phyloP scores from a whole-genome alignment of 1,140 invertebrate genomes.

The Halesus radiatus region DNA sequence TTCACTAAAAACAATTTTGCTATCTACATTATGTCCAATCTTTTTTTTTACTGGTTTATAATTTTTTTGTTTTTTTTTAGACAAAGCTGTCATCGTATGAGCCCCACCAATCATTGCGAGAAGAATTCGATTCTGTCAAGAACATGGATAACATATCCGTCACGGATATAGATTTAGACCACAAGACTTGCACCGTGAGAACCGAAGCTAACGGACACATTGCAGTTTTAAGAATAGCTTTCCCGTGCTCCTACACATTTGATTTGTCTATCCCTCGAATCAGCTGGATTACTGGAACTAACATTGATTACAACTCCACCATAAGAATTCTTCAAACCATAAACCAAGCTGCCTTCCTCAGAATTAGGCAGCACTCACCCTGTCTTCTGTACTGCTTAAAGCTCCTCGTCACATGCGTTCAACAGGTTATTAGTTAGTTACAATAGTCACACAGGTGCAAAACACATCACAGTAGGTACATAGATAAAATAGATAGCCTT shows the following conservation, averaged over 20 bases:
- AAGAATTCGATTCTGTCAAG: conserved; percentile 87
- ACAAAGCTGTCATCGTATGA: conserved; percentile 62
- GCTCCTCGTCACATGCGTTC: conserved; percentile 65
- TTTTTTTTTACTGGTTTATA: no score
- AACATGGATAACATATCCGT: conserved; percentile 89
- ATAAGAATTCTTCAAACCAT: conserved; percentile 69
- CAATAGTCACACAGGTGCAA: no score
- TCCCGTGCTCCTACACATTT: conserved; percentile 85
- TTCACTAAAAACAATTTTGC: background rate
- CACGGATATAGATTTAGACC: conserved; percentile 83
- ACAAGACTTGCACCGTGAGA: conserved; percentile 80
- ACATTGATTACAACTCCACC: conserved; percentile 65
- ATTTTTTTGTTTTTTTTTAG: conserved; percentile 24
- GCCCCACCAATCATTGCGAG: conserved; percentile 78
- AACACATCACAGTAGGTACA: no score
- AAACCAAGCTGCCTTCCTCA: conserved; percentile 66
- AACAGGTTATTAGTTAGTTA: no score
- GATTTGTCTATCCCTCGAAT: conserved; percentile 68
- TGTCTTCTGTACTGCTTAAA: conserved; percentile 68
- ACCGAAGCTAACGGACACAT: conserved; percentile 80
- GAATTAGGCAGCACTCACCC: conserved; percentile 65
- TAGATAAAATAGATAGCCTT: no score
- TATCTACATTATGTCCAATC: background rate
- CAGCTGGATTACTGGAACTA: conserved; percentile 68
- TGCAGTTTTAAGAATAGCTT: conserved; percentile 83